Evolutionary conservation across 2,888 invertebrate species (phyloP).

Genomic region (Leptothorax acervorum): DNA sequence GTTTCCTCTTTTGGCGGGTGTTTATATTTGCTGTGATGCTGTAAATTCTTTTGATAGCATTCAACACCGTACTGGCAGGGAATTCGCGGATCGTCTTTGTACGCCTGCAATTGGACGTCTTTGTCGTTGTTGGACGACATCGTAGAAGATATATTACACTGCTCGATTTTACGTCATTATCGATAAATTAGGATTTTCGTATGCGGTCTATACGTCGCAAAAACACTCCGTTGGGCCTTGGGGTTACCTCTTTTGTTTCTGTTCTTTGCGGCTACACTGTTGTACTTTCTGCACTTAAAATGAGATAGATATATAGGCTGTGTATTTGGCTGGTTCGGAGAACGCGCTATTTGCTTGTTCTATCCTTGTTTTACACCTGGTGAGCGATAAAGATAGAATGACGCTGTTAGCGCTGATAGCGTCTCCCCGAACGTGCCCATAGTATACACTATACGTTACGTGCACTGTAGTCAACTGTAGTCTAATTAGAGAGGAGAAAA

Average conservation of each 20-base stretch:
- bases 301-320: neutral
- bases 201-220: too few species aligned
- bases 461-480: too few species aligned
- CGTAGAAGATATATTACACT: neutral
- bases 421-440: too few species aligned
- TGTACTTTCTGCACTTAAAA: neutral
- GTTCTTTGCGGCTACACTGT: too few species aligned
- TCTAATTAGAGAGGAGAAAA: too few species aligned
- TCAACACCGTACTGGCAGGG: slow-evolving; percentile 92
- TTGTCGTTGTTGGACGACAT: slow-evolving; percentile 13
- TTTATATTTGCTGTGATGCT: slow-evolving; percentile 91
- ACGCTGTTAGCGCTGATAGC: too few species aligned
- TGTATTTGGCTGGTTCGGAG: too few species aligned
- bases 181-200: neutral
- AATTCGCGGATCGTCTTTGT: slow-evolving; percentile 85
- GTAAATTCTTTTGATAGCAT: slow-evolving; percentile 94
- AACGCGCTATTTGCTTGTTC: too few species aligned
- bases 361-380: too few species aligned
- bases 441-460: too few species aligned
- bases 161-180: neutral
- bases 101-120: slow-evolving; percentile 53
- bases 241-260: neutral
- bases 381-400: too few species aligned
- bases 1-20: slow-evolving; percentile 88
- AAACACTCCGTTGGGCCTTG: neutral